These are phyloP conservation scores for Drosophila diplacantha DNA, from an alignment of 2,888 invertebrate species.

Conservation along the genomic window DNA sequence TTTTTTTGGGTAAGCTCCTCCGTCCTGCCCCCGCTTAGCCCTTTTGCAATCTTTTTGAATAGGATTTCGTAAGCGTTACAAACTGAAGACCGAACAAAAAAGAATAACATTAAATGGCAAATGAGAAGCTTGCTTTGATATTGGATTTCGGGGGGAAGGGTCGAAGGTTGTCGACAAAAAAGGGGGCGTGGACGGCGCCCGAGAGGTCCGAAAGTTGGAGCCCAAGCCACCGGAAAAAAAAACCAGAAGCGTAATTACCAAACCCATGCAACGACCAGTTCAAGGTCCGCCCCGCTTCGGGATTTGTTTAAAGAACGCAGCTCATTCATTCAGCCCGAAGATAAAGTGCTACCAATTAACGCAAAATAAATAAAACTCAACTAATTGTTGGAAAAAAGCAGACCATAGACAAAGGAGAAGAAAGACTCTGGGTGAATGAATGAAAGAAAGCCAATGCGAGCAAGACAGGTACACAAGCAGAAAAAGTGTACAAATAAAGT, in stretches of 20 bases:
- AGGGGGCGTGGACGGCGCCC: background rate
- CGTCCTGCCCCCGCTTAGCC: conserved; percentile 37
- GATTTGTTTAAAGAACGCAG: conserved; percentile 66
- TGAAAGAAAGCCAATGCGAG: conserved; percentile 17
- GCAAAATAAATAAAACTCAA: conserved; percentile 74
- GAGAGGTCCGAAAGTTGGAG: conserved; percentile 25
- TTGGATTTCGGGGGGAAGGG: conserved; percentile 58
- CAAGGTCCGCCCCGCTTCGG: conserved; percentile 38
- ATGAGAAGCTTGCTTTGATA: conserved; percentile 59
- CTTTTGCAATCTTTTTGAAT: conserved; percentile 67
- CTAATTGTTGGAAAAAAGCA: conserved; percentile 69
- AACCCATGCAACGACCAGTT: conserved; percentile 41
- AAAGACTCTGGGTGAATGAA: conserved; percentile 42
- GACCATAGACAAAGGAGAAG: conserved; percentile 58
- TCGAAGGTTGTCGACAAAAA: conserved; percentile 6
- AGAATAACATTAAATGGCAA: conserved; percentile 65
- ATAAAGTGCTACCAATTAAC: conserved; percentile 75
- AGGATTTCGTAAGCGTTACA: conserved; percentile 65
- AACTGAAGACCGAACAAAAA: conserved; percentile 57
- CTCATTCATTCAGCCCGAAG: conserved; percentile 68
- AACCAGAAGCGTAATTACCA: conserved; percentile 60
- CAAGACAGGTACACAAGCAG: conserved; percentile 2
- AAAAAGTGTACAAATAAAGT: background rate
- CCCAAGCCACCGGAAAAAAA: conserved; percentile 40
- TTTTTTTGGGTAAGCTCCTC: conserved; percentile 42